Evolutionary conservation across 2,113 vertebrate species (phyloP).

Genomic region (Catharus bicknelli): DNA sequence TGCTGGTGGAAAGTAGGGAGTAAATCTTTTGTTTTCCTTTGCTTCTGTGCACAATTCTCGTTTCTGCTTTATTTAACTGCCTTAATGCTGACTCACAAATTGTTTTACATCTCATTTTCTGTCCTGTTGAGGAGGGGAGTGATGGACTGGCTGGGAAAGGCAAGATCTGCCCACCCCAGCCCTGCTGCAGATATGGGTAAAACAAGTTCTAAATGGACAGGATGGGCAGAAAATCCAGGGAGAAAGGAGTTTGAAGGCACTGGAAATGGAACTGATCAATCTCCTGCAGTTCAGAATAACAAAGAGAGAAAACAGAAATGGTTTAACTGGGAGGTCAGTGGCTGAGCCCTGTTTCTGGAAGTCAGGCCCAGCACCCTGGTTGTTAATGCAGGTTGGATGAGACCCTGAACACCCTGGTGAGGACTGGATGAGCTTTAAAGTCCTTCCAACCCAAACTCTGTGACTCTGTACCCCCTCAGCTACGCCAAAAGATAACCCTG

Average conservation of each 20-base stretch:
- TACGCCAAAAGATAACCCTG: not conserved
- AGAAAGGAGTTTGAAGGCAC: not conserved
- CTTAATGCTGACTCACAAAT: not conserved
- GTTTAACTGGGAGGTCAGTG: not conserved
- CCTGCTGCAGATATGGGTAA: not conserved
- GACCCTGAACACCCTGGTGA: not conserved
- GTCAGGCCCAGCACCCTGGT: not conserved
- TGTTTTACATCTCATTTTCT: not conserved
- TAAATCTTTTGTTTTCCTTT: not conserved
- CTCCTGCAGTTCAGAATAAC: not conserved
- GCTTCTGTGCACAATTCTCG: not conserved
- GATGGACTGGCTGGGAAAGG: not conserved
- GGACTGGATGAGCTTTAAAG: not conserved
- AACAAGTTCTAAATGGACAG: not conserved
- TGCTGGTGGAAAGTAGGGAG: not conserved
- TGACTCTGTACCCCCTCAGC: not conserved
- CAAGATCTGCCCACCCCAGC: not conserved
- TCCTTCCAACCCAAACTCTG: not conserved
- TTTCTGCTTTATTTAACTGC: not conserved
- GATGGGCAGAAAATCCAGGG: not conserved
- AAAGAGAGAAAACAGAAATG: not conserved
- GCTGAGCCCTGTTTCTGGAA: not conserved
- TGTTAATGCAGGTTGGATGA: not conserved
- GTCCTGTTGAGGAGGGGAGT: not conserved
- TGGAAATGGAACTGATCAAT: not conserved